Evolutionary conservation across 2,797 vertebrate species (phyloP), one percentile per base, ranked within the genome.

Genomic region (Enteromius mattozi): DNA sequence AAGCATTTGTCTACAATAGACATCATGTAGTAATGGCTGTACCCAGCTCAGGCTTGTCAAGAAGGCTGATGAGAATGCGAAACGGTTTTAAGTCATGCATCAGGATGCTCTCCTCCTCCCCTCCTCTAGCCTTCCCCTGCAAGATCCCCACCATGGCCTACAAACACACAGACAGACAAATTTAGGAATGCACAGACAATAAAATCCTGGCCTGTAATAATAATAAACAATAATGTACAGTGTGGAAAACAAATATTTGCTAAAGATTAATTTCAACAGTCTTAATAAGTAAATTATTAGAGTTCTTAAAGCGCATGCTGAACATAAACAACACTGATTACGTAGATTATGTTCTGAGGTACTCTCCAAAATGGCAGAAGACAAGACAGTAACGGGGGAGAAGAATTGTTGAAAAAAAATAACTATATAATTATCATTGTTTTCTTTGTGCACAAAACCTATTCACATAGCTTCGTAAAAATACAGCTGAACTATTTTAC

Each of bases 41-140:
- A 99, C 98, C 98, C 79, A 99, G 95, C 88, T 99, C 98, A 75
- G 98, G 98, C 92, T 99, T 99, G 94, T 99, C 98, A 92, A 99
- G 92, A 85, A 99, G 95, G 92, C 98, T 99, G 92, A 99, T 98
- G 85, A 99, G 96, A 93, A 99, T 99, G 81, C 98, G 97, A 90
- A 99, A 99, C 19, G 98, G 98, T 92, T 99, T 99, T 81, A 99
- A 94, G 90, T 99, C 98, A 24, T 99, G 98, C 95, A 97, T 98
- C 88, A 98, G 93, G 4, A 96, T 92, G 84, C 95, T 99, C 90
- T 99, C 98, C 86, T 96, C 96, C 91, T 98, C 96, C 88, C 96
- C 97, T 13, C 96, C 96, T 42, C 94, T 89, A 78, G 96, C 97
- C 89, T 98, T 99, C 59, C 98, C 95, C 92, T 99, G 97, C 87